Base-by-base conservation (phyloP, 1,140 invertebrate species). In the Drosophila bocqueti region DNA sequence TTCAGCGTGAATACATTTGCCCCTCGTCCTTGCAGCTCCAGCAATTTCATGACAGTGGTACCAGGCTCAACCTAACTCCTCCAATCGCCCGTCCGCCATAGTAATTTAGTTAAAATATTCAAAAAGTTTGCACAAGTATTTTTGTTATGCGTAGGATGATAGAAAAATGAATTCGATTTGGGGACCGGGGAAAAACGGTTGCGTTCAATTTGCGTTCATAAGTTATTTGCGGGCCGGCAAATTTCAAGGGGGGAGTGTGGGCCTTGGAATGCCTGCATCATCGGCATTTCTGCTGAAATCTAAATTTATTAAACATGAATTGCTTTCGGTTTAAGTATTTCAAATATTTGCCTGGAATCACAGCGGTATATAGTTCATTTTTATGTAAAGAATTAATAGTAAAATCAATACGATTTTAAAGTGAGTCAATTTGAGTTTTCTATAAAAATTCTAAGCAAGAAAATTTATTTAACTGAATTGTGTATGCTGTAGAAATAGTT, bases 1-100 rank as follows among this genome's bases (percentile, higher is more conserved):
- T 89, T 89, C 84, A 68, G 81, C 84, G 84, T 90, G 83, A 89
- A 89, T 89, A 89, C 85, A 84, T 90, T 89, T 90, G 62, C 83
- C 60, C 76, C 78, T 47, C 49, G 75, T 57, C 59, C 65, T 52
- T 40, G 55, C 49, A 45, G 38, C 54, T 59, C 67, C 60, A 65
- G 47, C 66, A 67, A 71, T 72, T 72, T 40, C 16, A 50, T 8
- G 42, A 76, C 74, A 55, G 74, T 76, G 75, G 74, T 42, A 26
- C 63, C 55, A 68, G 67, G 54, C 43, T 49, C 66, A 72, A 43
- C 66, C 49, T 60, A 72, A 55, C 67, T 40, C 49, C 40, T 18
- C 13, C 31, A 24, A n/a, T 68, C 50, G 18, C 63, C 38, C 47
- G 15, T 29, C 47, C 15, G 63, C 43, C 54, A 73, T 42, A 21